These are phyloP conservation scores for Halyomorpha halys DNA, from an alignment of 1,140 invertebrate genomes.

Conservation along the genomic window DNA sequence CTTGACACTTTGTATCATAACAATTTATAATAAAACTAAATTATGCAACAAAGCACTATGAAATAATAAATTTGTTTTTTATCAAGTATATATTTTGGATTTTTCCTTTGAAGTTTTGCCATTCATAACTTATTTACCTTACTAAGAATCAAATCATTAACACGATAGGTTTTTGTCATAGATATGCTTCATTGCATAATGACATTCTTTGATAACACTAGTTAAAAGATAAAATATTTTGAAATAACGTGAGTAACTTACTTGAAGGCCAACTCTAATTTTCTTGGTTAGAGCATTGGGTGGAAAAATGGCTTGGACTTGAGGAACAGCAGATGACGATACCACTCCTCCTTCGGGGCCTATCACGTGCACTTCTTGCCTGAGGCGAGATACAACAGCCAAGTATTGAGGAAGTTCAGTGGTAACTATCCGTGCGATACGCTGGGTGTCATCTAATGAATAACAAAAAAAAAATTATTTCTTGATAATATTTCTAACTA, in stretches of 20 bases:
- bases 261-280: constrained; percentile 89
- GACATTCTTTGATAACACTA: background rate
- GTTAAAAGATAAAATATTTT: constrained; percentile 3
- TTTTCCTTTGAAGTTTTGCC: no score
- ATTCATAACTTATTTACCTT: no score
- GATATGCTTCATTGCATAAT: no score
- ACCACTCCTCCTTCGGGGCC: constrained; percentile 92
- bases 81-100: no score
- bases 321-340: constrained; percentile 84
- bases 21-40: no score
- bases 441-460: constrained; percentile 27
- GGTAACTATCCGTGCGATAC: constrained; percentile 86
- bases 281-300: constrained; percentile 87
- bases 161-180: no score
- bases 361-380: constrained; percentile 87
- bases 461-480: background rate
- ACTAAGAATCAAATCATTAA: no score
- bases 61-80: no score
- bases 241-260: constrained; percentile 37
- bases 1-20: background rate
- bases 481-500: background rate
- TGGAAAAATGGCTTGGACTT: constrained; percentile 92
- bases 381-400: constrained; percentile 81
- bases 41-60: no score
- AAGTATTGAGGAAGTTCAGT: constrained; percentile 96